Evolutionary conservation across 2,888 invertebrate genomes (phyloP).

Genomic region (Sialis lutaria): DNA sequence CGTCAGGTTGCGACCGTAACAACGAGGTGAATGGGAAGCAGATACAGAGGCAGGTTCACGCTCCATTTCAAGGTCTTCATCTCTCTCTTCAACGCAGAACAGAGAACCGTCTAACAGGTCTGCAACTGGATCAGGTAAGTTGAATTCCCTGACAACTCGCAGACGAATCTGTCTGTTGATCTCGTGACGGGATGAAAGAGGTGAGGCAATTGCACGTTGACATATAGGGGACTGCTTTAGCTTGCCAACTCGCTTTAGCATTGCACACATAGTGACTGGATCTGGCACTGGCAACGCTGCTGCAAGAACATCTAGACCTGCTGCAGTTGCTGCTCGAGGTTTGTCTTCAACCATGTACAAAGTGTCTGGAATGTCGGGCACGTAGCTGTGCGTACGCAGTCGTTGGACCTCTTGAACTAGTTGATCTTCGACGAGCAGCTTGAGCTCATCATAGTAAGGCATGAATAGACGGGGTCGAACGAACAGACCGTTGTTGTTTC

Average conservation of each 20-base stretch:
- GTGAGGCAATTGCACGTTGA: conserved; percentile 57
- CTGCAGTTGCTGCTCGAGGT: conserved; percentile 30
- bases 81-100: conserved; percentile 17
- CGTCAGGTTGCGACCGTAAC: conserved; percentile 42
- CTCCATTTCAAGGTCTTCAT: conserved; percentile 12
- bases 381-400: conserved; percentile 50
- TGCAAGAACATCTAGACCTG: conserved; percentile 43
- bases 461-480: conserved; percentile 80
- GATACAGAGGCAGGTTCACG: conserved; percentile 12
- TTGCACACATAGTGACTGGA: conserved; percentile 53
- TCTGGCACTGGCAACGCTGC: conserved; percentile 59
- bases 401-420: conserved; percentile 60
- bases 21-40: conserved; percentile 23
- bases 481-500: conserved; percentile 50
- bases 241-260: conserved; percentile 75
- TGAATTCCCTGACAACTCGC: conserved; percentile 84
- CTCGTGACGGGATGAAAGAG: conserved; percentile 58
- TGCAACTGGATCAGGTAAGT: conserved; percentile 76
- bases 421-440: conserved; percentile 74
- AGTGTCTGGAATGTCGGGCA: conserved; percentile 81
- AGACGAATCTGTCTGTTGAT: conserved; percentile 64
- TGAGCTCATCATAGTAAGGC: conserved; percentile 90
- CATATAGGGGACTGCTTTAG: conserved; percentile 63
- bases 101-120: conserved; percentile 48
- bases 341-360: conserved; percentile 72